phyloP scores from a whole-genome alignment of 2,888 invertebrate genomes.

The Metacarcinus magister region DNA sequence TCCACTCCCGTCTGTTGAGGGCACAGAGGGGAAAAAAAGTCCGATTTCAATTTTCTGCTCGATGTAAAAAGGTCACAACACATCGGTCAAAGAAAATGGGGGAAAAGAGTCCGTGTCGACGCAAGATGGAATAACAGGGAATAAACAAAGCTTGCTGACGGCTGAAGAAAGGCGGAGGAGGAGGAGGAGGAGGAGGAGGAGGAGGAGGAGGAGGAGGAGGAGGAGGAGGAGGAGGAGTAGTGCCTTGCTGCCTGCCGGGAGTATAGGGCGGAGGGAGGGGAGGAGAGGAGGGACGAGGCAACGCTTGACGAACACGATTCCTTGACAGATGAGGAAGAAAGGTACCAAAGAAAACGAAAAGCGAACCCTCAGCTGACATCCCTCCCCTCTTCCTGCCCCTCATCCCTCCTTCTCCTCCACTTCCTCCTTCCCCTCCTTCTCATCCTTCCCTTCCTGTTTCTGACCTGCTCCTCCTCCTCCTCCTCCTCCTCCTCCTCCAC shows the following conservation, averaged over 20 bases:
- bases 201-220: background rate
- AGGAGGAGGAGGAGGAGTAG: background rate
- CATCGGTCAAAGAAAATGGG: slow-evolving; percentile 61
- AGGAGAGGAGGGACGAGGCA: slow-evolving; percentile 21
- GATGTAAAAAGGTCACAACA: slow-evolving; percentile 53
- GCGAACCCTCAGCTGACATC: background rate
- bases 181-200: background rate
- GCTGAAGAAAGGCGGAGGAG: background rate
- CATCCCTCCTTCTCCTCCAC: background rate
- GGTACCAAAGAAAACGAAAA: slow-evolving; percentile 39
- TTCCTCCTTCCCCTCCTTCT: background rate
- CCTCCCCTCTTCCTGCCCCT: slow-evolving; percentile 40
- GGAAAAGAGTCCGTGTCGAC: background rate
- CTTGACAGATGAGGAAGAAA: slow-evolving; percentile 42
- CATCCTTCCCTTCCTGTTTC: background rate
- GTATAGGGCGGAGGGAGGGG: background rate
- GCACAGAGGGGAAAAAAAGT: slow-evolving; percentile 54
- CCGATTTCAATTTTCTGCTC: slow-evolving; percentile 66
- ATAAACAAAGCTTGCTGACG: background rate
- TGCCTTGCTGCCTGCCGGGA: background rate
- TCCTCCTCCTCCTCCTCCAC: background rate
- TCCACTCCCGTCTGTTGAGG: slow-evolving; percentile 43
- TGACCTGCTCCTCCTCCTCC: background rate
- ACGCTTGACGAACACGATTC: background rate
- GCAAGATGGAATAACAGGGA: background rate